Evolutionary conservation across 1,140 invertebrate genomes (phyloP).

Genomic region (Scaptomyza hsui): DNA sequence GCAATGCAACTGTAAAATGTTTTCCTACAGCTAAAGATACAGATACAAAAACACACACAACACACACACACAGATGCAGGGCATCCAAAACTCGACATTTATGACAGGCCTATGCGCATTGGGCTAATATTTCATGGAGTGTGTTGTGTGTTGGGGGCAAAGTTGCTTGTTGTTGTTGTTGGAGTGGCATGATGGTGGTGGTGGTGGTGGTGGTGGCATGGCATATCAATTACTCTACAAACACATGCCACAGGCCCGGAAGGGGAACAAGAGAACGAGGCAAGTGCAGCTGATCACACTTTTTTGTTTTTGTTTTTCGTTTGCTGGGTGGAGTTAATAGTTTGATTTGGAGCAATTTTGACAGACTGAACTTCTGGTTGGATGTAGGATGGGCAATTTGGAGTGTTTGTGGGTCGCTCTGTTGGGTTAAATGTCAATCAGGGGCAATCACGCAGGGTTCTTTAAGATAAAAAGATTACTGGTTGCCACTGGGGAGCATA

Average conservation of each 20-base stretch:
- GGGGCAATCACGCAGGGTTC: constrained; percentile 29
- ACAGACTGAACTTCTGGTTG: constrained; percentile 61
- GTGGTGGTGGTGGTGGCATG: constrained; percentile 45
- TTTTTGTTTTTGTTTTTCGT: constrained; percentile 7
- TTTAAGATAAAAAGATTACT: constrained; percentile 6
- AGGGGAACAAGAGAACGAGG: constrained; percentile 6
- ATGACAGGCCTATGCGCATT: constrained; percentile 66
- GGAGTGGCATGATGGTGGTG: constrained; percentile 7
- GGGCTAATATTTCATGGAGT: constrained; percentile 78
- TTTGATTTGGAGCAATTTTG: constrained; percentile 49
- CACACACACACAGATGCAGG: constrained; percentile 29
- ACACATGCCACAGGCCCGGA: constrained; percentile 64
- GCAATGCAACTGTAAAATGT: constrained; percentile 79
- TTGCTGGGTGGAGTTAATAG: not conserved
- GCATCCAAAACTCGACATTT: constrained; percentile 47
- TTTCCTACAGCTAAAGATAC: constrained; percentile 61
- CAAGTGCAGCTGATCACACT: constrained; percentile 81
- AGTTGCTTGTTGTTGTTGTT: constrained; percentile 19
- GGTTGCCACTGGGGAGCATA: not conserved
- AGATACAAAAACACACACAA: constrained; percentile 38
- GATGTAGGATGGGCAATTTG: not conserved
- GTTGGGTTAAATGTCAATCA: constrained; percentile 70
- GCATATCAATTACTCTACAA: constrained; percentile 80
- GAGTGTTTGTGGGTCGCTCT: not conserved
- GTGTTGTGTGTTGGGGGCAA: constrained; percentile 37